These are phyloP conservation scores for Metridium senile DNA, from an alignment of 92 coral and sea anemone species.

Conservation along the genomic window DNA sequence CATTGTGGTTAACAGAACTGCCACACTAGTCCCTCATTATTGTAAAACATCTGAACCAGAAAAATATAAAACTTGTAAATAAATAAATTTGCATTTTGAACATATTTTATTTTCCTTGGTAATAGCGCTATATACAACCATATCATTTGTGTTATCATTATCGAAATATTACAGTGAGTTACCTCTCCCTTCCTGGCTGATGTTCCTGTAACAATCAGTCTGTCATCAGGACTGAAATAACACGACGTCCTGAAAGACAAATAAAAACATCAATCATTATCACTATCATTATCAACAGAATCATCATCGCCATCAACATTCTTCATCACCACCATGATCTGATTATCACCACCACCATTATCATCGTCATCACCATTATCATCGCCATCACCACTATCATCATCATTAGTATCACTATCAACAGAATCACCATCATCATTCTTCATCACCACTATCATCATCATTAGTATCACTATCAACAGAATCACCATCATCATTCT, in stretches of 20 bases:
- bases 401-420: background rate
- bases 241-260: slow-evolving; percentile 76
- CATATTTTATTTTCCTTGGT: too few species aligned
- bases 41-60: too few species aligned
- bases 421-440: background rate
- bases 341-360: background rate
- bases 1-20: too few species aligned
- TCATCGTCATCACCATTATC: background rate
- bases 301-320: background rate
- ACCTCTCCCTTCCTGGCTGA: slow-evolving; percentile 96
- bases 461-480: too few species aligned
- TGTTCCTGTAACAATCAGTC: slow-evolving; percentile 87
- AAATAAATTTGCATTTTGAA: too few species aligned
- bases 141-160: too few species aligned
- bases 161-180: too few species aligned
- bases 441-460: too few species aligned
- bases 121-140: too few species aligned
- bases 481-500: too few species aligned
- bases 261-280: background rate
- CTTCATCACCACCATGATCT: background rate
- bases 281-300: background rate
- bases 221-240: slow-evolving; percentile 88
- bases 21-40: too few species aligned
- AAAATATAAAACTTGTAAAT: too few species aligned
- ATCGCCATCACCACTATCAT: background rate